Evolutionary conservation across 2,797 vertebrate genomes (phyloP).

Genomic region (Crypturellus tataupa): DNA sequence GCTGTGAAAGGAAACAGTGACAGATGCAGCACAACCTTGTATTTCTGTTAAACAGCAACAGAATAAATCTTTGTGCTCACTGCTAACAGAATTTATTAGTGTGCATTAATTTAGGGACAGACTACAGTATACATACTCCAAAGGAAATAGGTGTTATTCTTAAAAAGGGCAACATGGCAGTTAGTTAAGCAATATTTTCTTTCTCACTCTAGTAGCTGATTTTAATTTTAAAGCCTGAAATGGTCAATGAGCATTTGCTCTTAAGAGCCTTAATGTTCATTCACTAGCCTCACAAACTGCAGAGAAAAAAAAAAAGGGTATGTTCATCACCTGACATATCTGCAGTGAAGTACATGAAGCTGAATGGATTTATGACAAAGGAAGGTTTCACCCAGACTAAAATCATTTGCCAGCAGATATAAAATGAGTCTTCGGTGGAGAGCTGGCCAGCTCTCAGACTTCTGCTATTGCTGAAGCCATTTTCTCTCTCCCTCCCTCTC

Average conservation of each 20-base stretch:
- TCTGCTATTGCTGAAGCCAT: neutral
- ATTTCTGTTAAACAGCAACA: neutral
- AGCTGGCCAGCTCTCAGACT: neutral
- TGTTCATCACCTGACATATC: neutral
- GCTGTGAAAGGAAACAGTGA: neutral
- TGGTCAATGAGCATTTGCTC: neutral
- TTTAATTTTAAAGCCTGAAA: neutral
- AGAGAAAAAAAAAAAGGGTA: neutral
- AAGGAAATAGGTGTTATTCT: neutral
- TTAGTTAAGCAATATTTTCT: neutral
- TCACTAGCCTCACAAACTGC: neutral
- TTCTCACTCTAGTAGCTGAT: neutral
- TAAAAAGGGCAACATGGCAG: neutral
- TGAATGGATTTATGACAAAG: neutral
- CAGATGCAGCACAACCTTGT: neutral
- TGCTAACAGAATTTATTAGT: neutral
- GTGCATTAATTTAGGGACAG: neutral
- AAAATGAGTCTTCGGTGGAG: neutral
- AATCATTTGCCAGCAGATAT: neutral
- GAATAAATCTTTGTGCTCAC: neutral
- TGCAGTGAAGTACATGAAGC: rapidly evolving
- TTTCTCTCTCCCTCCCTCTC: neutral
- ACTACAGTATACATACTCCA: neutral
- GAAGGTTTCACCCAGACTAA: neutral
- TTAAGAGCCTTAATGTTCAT: neutral